These are phyloP conservation scores for Brachionus rotundiformis DNA, from an alignment of 1,140 invertebrate species.

Conservation along the genomic window DNA sequence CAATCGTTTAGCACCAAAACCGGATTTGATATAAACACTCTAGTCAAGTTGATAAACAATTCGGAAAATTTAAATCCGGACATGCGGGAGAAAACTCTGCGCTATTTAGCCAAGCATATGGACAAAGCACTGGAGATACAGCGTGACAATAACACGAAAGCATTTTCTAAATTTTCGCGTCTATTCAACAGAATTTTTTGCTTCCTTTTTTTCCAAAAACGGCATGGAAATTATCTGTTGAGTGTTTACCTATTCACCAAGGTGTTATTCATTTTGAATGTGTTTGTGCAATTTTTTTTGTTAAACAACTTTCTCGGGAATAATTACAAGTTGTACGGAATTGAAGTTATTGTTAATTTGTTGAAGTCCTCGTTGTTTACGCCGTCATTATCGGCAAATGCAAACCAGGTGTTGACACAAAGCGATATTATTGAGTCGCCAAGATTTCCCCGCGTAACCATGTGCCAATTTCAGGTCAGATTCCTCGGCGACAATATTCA, in stretches of 20 bases:
- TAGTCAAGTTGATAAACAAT: conserved; percentile 43
- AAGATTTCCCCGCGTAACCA: conserved; percentile 67
- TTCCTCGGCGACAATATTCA: conserved; percentile 65
- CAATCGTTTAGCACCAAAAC: conserved; percentile 52
- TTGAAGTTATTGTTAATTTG: conserved; percentile 60
- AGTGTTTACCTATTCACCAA: conserved; percentile 66
- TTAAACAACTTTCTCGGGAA: conserved; percentile 67
- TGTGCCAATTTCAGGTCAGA: conserved; percentile 67
- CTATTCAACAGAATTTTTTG: conserved; percentile 57
- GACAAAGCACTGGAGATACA: conserved; percentile 63
- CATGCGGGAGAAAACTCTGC: conserved; percentile 60
- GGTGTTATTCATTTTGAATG: conserved; percentile 66
- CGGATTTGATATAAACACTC: conserved; percentile 47
- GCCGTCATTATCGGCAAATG: background rate
- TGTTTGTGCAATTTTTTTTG: conserved; percentile 67
- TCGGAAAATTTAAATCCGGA: conserved; percentile 56
- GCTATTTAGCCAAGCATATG: conserved; percentile 62
- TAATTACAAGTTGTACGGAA: conserved; percentile 65
- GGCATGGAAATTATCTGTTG: conserved; percentile 66
- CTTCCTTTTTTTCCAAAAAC: conserved; percentile 60
- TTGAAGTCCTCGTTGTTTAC: conserved; percentile 10
- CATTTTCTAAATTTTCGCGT: conserved; percentile 55
- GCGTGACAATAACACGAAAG: conserved; percentile 56
- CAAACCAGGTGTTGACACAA: background rate
- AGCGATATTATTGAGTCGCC: conserved; percentile 56